phyloP scores from a whole-genome alignment of 2,797 vertebrate species.

The Tamandua tetradactyla region DNA sequence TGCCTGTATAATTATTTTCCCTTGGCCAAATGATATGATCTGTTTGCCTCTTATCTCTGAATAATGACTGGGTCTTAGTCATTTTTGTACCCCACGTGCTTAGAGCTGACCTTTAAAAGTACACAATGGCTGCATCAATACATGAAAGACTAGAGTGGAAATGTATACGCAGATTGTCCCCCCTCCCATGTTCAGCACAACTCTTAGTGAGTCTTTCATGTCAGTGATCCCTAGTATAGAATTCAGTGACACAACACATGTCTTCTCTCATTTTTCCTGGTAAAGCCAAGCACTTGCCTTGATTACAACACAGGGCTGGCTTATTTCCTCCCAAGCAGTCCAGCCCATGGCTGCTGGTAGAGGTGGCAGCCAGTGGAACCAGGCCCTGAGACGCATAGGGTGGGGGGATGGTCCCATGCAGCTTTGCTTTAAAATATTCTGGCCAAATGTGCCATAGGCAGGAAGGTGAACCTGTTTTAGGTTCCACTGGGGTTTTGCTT shows the following conservation, averaged over 20 bases:
- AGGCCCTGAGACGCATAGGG: neutral
- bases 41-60: neutral
- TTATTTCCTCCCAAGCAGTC: neutral
- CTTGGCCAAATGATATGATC: neutral
- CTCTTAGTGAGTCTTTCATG: neutral
- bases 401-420: neutral
- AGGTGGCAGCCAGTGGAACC: neutral
- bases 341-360: neutral
- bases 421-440: neutral
- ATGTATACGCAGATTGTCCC: neutral
- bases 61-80: neutral
- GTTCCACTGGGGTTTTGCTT: neutral
- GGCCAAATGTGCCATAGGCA: neutral
- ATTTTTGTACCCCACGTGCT: neutral
- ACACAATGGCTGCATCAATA: neutral
- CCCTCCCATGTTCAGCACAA: neutral
- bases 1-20: neutral
- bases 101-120: neutral
- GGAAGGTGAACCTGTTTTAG: neutral
- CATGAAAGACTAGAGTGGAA: neutral
- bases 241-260: neutral
- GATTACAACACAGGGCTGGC: neutral
- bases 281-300: neutral
- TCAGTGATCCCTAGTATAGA: neutral
- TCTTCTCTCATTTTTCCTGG: neutral